Base-by-base conservation (phyloP, 2,888 invertebrate genomes). In the Hyles lineata region DNA sequence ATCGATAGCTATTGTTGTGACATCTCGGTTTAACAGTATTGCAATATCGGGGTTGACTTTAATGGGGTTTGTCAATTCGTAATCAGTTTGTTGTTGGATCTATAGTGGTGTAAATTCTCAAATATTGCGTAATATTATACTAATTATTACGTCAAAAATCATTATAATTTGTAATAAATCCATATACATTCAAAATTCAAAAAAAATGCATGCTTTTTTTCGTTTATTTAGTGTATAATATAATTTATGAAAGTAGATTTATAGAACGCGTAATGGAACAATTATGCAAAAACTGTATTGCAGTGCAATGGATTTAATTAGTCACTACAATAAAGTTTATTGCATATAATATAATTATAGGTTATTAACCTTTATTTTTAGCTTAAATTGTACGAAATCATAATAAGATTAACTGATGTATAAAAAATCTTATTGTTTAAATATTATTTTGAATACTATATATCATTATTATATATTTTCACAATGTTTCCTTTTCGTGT, bases 1-100 rank as follows among this genome's bases (percentile, higher is more conserved):
- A 15, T n/a, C 35, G 63, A 63, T 35, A 35, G 21, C 35, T 63
- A 35, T 63, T 35, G 21, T 63, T 63, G 43, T 63, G 63, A 63
- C 63, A 63, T 63, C 63, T 32, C 25, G 7, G 7, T 29, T 17
- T 23, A 23, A 61, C 25, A 25, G 63, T 15, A 43, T 35, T 63
- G 25, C 63, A 43, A 63, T 63, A 63, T 63, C 21, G 35, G 21
- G 15, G 63, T 21, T 63, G 9, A 35, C 1, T 63, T 59, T 25
- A 35, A 21, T 21, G 21, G 43, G 35, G 59, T 59, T 23, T 59
- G 21, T 59, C 21, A 59, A 59, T 5, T 11, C 23, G 11, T 9
- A 23, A 4, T 23, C 23, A 59, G 21, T 9, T 8, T n/a, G 58
- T 23, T 43, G 11, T 3, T 43, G 43, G 15, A 43, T 11, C 43